Evolutionary conservation across 2,888 invertebrate genomes (phyloP), one percentile per base, ranked within the genome.

Genomic region (Pollenia amentaria): DNA sequence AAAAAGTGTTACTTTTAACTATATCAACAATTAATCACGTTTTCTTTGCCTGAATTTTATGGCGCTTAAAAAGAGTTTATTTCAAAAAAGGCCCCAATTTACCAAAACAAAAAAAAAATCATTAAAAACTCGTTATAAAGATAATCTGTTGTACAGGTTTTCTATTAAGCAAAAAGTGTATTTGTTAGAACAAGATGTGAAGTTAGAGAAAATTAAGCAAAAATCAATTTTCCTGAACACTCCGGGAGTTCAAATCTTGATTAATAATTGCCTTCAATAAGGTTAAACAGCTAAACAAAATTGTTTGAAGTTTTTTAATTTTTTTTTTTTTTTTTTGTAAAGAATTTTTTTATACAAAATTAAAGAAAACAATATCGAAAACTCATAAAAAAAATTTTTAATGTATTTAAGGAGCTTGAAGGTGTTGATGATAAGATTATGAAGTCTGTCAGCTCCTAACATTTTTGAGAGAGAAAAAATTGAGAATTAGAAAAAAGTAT

Each of bases 251-350:
- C 16, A 16, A 83, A 83, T 86, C 79, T 76, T 76, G 86, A 86
- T 86, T 70, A 79, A 64, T 42, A 65, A 79, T 79, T 75, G 83
- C 70, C 69, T 29, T 79, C 73, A 70, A 80, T 75, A 57, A 79
- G 82, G 75, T 75, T 60, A 21, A 75, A 40, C 69, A 42, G 38
- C 11, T 53, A 69, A 62, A 53, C n/a, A 51, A 75, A 21, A 53
- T 18, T 67, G 8, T 51, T 60, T 67, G 29, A 53, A 7, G 51
- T 57, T 18, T 57, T 57, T 1, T 6, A 46, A 55, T 42, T 40
- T 65, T 38, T 57, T 57, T 42, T 40, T 65, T 38, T 57, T 57
- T 57, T 38, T 29, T 29, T 3, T 6, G 14, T 3, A 44, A 73
- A 60, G 11, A n/a, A 60, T 3, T 44, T 75, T 29, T 29, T 29